Evolutionary conservation across 1,140 invertebrate species (phyloP).

Genomic region (Neelides sp.): DNA sequence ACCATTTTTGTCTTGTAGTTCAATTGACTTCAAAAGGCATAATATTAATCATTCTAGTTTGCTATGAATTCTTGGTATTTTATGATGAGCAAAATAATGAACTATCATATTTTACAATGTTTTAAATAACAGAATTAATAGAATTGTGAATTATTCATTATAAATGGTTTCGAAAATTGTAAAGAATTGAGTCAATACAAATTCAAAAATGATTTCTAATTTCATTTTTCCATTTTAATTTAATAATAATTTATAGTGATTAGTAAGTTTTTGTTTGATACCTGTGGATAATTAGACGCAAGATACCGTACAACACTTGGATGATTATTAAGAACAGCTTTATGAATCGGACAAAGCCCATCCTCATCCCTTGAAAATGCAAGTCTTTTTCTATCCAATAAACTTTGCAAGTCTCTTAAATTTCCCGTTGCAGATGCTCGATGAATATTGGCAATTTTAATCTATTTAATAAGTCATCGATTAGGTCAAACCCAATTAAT

Average conservation of each 20-base stretch:
- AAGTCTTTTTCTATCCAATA: constrained; percentile 79
- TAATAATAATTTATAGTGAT: not conserved
- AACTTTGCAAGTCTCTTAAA: constrained; percentile 65
- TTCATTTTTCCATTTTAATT: too few species aligned
- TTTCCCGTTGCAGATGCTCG: constrained; percentile 65
- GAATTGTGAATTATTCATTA: constrained; percentile 43
- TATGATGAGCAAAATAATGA: constrained; percentile 1
- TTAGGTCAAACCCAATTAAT: not conserved
- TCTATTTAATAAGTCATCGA: constrained; percentile 42
- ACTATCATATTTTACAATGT: constrained; percentile 46
- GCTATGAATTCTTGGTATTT: constrained; percentile 25
- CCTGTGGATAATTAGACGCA: constrained; percentile 18
- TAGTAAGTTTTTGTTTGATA: not conserved
- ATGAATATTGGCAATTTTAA: constrained; percentile 78
- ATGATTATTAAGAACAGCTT: constrained; percentile 58
- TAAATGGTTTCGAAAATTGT: too few species aligned
- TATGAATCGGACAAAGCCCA: constrained; percentile 47
- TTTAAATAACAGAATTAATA: constrained; percentile 37
- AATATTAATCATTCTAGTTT: constrained; percentile 39
- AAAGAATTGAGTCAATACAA: too few species aligned
- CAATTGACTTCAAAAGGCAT: constrained; percentile 7
- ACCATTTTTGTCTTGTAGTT: constrained; percentile 55
- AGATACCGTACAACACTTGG: constrained; percentile 40
- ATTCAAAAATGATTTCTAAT: too few species aligned
- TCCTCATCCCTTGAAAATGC: constrained; percentile 72